Evolutionary conservation across 2,797 vertebrate genomes (phyloP).

Genomic region (Mormyrops boulengeri): DNA sequence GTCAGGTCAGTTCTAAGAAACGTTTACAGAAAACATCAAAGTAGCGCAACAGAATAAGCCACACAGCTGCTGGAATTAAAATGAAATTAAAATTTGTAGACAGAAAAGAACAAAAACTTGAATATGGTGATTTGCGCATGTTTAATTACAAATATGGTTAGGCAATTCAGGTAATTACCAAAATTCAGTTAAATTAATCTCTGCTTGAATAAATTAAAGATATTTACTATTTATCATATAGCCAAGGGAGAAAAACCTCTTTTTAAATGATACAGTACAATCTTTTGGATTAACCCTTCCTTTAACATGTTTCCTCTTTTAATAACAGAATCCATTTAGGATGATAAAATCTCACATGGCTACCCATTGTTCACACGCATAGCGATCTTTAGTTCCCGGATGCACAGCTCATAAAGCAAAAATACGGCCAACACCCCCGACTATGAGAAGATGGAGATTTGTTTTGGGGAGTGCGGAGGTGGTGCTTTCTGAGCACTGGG

Average conservation of each 20-base stretch:
- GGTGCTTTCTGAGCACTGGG: background rate
- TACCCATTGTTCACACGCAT: background rate
- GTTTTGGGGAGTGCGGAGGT: conserved; percentile 38
- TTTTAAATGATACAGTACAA: conserved; percentile 36
- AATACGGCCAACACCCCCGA: background rate
- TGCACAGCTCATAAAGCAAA: background rate
- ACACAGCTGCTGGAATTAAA: background rate
- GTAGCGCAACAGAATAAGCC: background rate
- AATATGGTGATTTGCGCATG: conserved; percentile 48
- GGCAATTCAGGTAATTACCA: conserved; percentile 61
- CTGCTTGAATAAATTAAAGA: conserved; percentile 61
- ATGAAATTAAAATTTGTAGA: background rate
- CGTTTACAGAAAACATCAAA: background rate
- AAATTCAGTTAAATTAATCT: conserved; percentile 59
- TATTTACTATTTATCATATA: conserved; percentile 54
- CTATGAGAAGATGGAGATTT: conserved; percentile 45
- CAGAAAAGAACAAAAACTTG: conserved; percentile 33
- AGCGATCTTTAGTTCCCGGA: background rate
- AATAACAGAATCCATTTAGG: conserved; percentile 38
- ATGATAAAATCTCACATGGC: conserved; percentile 47
- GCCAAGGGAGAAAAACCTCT: conserved; percentile 46
- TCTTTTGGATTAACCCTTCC: conserved; percentile 43
- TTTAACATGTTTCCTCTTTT: conserved; percentile 37
- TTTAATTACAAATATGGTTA: conserved; percentile 53
- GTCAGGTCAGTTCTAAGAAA: background rate